Evolutionary conservation across 2,797 vertebrate species (phyloP).

Genomic region (Sardinella longiceps): DNA sequence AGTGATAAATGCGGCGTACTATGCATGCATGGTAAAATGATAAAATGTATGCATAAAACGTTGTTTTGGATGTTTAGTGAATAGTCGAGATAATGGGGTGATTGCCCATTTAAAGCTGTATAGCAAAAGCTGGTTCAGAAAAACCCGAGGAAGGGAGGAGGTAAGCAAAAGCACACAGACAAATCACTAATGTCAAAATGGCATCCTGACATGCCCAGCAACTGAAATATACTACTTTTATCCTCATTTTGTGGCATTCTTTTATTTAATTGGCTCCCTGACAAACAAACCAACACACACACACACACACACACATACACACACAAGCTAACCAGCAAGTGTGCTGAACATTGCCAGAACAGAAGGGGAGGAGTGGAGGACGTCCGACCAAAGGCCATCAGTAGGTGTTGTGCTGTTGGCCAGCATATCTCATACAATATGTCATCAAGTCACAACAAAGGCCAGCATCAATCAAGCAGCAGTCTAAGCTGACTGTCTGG

Average conservation of each 20-base stretch:
- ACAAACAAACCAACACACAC: neutral
- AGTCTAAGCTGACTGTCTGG: neutral
- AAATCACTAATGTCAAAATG: neutral
- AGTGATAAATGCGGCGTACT: no score
- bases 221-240: neutral
- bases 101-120: neutral
- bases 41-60: no score
- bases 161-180: neutral
- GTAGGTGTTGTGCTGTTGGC: neutral
- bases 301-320: neutral
- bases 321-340: neutral
- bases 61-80: neutral
- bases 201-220: neutral
- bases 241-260: neutral
- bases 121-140: neutral
- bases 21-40: no score
- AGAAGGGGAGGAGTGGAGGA: neutral
- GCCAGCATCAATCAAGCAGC: neutral
- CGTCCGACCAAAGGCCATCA: neutral
- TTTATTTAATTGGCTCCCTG: conserved; percentile 11
- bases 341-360: conserved; percentile 1
- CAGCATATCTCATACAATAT: neutral
- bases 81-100: neutral
- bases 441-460: neutral
- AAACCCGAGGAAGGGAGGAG: neutral